These are phyloP conservation scores for Ia io DNA, from an alignment of 2,113 vertebrate species.

Conservation along the genomic window DNA sequence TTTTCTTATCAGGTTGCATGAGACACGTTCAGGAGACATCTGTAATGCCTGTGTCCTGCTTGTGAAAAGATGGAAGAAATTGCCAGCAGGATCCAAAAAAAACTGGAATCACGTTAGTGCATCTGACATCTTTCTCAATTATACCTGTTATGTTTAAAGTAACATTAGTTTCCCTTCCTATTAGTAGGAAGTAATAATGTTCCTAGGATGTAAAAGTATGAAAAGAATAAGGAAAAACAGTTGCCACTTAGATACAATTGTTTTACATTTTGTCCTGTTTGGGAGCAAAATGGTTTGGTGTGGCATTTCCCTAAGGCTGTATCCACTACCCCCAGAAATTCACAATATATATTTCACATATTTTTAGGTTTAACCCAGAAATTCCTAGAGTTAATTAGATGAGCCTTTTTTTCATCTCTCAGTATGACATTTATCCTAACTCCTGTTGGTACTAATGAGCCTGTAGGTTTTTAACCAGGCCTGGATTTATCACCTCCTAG, in stretches of 20 bases:
- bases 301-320: background rate
- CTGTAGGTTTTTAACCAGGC: background rate
- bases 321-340: background rate
- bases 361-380: conserved; percentile 3
- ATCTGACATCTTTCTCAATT: background rate
- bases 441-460: background rate
- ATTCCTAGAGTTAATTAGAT: background rate
- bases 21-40: conserved; percentile 97
- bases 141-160: background rate
- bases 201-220: background rate
- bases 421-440: background rate
- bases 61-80: conserved; percentile 98
- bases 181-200: conserved; percentile 1
- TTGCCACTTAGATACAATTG: background rate
- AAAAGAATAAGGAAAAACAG: conserved; percentile 16
- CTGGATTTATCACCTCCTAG: background rate
- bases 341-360: background rate
- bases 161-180: background rate
- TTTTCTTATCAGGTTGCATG: conserved; percentile 87
- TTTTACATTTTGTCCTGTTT: background rate
- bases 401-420: background rate
- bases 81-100: conserved; percentile 97
- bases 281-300: background rate
- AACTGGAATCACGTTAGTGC: conserved; percentile 98
- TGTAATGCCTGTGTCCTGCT: conserved; percentile 98